These are phyloP conservation scores for Geophilus truncorum DNA, from an alignment of 2,888 invertebrate species.

Conservation along the genomic window DNA sequence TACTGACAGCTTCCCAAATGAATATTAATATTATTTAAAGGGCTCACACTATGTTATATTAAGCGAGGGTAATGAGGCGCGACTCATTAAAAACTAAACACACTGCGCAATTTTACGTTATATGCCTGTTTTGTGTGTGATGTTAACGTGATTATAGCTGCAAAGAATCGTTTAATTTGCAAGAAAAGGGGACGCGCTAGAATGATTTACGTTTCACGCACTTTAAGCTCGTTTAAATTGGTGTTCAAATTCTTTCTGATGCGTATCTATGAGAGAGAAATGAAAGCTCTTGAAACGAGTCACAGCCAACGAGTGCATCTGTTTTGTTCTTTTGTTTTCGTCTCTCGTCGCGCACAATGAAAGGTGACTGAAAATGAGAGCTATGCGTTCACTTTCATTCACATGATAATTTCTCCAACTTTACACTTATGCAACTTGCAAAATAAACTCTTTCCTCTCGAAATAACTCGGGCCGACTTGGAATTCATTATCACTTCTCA, in stretches of 20 bases:
- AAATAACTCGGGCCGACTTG: not conserved
- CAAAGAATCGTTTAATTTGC: not conserved
- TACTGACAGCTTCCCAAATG: not conserved
- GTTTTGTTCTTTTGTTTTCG: not conserved
- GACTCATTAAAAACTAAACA: not conserved
- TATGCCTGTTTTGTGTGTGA: not conserved
- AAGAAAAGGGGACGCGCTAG: not conserved
- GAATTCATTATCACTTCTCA: not conserved
- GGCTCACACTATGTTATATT: not conserved
- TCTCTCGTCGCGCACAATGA: not conserved
- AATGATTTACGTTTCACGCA: not conserved
- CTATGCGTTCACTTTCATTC: not conserved
- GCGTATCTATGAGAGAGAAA: not conserved
- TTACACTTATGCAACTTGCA: not conserved
- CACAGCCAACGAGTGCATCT: too few relatives aligned
- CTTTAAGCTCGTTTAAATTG: not conserved
- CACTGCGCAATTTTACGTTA: not conserved
- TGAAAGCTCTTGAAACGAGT: not conserved
- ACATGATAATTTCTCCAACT: not conserved
- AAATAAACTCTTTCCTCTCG: not conserved
- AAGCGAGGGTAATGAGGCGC: not conserved
- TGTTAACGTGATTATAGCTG: not conserved
- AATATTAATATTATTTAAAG: not conserved
- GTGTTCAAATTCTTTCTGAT: not conserved
- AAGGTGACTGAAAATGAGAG: not conserved